Evolutionary conservation across 2,888 invertebrate species (phyloP), one percentile per base, ranked within the genome.

Genomic region (Theodoxus fluviatilis): DNA sequence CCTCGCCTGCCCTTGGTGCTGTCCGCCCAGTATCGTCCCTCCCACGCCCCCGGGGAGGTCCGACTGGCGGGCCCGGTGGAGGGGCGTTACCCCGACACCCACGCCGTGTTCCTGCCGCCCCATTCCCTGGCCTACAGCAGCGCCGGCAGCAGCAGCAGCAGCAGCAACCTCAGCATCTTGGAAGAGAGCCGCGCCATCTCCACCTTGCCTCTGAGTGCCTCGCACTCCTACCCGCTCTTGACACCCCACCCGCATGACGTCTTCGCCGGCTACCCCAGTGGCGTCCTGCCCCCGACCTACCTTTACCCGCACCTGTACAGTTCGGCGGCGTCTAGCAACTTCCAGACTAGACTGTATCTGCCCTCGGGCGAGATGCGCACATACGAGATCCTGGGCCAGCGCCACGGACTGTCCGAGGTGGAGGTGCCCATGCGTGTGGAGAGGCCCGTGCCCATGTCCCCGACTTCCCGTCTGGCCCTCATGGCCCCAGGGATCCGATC

Each of bases 241-340:
- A 28, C 43, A 31, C 35, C 47, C 47, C 65, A 65, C 3, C 47
- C 43, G 43, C 76, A 75, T 49, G 79, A 80, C 52, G 70, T 82
- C 61, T 77, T 79, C 67, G 73, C 71, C 66, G 66, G 77, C 18
- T 71, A 79, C 55, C 79, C 74, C 63, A n/a, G n/a, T n/a, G n/a
- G n/a, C n/a, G n/a, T n/a, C n/a, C n/a, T n/a, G n/a, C n/a, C n/a
- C n/a, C n/a, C n/a, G n/a, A n/a, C n/a, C n/a, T n/a, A n/a, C n/a
- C n/a, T n/a, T n/a, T 86, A 86, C 73, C 85, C 86, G 4, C 85
- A 85, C 67, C 75, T 85, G 3, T 83, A 85, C 75, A 75, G 79
- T 37, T 78, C 80, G 31, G 71, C 77, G 9, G 43, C 71, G 35
- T 77, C 80, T 43, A 79, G 82, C 43, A 84, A 84, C 71, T 79